Evolutionary conservation across 30 jellyfish, hydroid and myxozoan genomes (phyloP), one percentile per base, ranked within the genome.

Genomic region (Cassiopea xamachana): DNA sequence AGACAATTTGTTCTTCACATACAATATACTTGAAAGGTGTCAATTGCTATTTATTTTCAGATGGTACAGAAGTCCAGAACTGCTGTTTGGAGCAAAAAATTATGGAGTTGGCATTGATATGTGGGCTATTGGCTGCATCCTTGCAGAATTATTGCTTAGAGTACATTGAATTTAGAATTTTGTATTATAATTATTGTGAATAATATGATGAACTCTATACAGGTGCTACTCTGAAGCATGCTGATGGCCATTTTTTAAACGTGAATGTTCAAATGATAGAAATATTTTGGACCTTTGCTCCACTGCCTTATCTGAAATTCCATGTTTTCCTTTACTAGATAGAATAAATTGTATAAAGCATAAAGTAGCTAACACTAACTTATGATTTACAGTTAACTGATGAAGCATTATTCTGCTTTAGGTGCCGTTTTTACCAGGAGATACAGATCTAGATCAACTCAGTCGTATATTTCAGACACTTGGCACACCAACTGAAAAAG

Each of bases 351-450:
- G 39, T 27, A 27, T 27, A 27, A 27, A 27, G 39, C 39, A 27
- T 0, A 27, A 27, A 27, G 39, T 27, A 27, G 39, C 39, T 27
- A 27, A 27, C 39, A 27, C 39, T 27, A 27, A 27, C 39, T 27
- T 27, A 27, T 27, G 39, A 27, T 27, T 27, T 27, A 27, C 39
- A 27, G 39, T 27, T 27, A 27, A 27, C 39, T 27, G 84, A 16
- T 75, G 8, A 4, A 27, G 15, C 15, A 64, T 64, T 14, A 9
- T 64, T 17, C 12, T 71, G 7, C 73, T 75, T 48, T 69, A 97
- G 99, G 99, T 85, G 1, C 99, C 99, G 16, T 97, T 97, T 75
- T 89, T 97, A 27, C 98, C 99, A 1, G 99, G 99, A 16, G 99
- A 93, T 74, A 64, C 97, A 2, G 99, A 97, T 72, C 84, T 97